Evolutionary conservation across 35 echinoderm and acorn worm genomes (phyloP), one percentile per base, ranked within the genome.

Genomic region (Holothuria glaberrima): DNA sequence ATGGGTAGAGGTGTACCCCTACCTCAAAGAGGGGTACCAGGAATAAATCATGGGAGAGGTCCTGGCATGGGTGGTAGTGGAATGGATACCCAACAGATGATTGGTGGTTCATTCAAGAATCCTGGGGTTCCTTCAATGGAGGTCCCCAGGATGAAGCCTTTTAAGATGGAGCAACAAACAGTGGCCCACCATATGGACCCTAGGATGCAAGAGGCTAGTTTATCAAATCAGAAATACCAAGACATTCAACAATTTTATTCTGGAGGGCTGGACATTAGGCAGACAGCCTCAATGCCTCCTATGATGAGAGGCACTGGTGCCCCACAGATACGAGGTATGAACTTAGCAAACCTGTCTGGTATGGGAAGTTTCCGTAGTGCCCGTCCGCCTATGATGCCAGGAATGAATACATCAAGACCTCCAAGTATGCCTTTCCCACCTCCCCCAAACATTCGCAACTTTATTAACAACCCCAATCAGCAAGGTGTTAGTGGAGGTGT

Each of bases 181-280:
- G 1, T 9, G 9, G 25, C 22, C 66, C 25, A 26, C 10, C 66
- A 25, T 10, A 25, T 69, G 66, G 66, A 29, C 25, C 66, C 25
- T 26, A 25, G 66, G 3, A 17, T 26, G 22, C 25, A 33, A 33
- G 31, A 25, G 25, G 66, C 66, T 69, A 20, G 66, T 17, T 33
- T 33, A 33, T 17, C 25, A 33, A 69, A 33, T 26, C 25, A 69
- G 22, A 26, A 57, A 64, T 56, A 36, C 21, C 80, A 84, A 36
- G 80, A 57, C 19, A 30, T 84, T 64, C 52, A 60, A 31, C 80
- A 84, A 46, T 84, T 84, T 25, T 84, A 84, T 56, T 44, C 74
- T 18, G 56, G 80, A 21, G 80, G 57, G 56, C 30, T 84, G 33
- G 80, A 84, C 26, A 63, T 84, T 24, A 78, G 74, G 1, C 41